Base-by-base conservation (phyloP, 2,797 vertebrate genomes). In the Peromyscus aztecus region DNA sequence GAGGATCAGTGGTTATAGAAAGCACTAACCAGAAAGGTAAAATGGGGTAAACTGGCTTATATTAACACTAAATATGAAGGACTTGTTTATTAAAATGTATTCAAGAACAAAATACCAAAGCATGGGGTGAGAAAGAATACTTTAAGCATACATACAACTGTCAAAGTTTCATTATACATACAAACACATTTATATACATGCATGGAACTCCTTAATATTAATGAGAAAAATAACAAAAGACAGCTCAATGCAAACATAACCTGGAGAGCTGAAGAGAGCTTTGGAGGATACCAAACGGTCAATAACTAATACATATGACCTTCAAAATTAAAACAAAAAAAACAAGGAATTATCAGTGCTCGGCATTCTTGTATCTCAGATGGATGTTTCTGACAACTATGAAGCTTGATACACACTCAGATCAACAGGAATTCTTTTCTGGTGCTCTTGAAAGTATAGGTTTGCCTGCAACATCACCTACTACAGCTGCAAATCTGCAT, bases 61-160 rank as follows among this genome's bases (percentile, higher is more conserved):
- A 55, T 61, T 90, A 92, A 92, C 7, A 82, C 69, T 67, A 94
- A 57, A 89, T 83, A 59, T 87, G 81, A 75, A 89, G 80, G 65
- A 59, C n/a, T 31, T 73, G 6, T 29, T 91, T 78, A 89, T 67
- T 92, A 90, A 96, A 92, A 92, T 85, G 29, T 17, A 94, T 59
- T 61, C 13, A 59, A 55, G 29, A 75, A 57, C 59, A 81, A 90
- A 90, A 91, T 40, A 13, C 9, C 2, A 95, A 40, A 89, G 23
- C n/a, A n/a, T 4, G 61, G 0, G 6, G 7, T 90, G 29, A 87
- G n/a, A 94, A 94, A 71, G 86, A 23, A 43, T 67, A 23, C 24
- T 87, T 90, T 73, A 43, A 80, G 61, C 37, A 34, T n/a, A 31
- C 13, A 59, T 49, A 43, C 2, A 67, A 57, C 43, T 84, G 31